Evolutionary conservation across 2,113 vertebrate species (phyloP), one percentile per base, ranked within the genome.

Genomic region (Rhynchomys soricoides): DNA sequence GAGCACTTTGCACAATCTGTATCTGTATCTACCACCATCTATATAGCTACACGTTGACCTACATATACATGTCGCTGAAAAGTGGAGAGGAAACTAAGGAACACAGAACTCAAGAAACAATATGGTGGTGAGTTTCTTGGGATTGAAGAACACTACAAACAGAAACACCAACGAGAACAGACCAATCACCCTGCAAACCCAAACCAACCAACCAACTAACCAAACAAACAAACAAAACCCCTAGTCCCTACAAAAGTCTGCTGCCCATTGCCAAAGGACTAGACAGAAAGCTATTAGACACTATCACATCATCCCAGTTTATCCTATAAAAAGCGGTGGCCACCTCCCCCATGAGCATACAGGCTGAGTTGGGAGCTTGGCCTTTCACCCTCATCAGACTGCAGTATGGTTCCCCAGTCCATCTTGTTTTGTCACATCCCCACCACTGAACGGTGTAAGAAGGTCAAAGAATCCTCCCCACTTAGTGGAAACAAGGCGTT

Each of bases 211-310:
- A 83, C 50, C 24, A 17, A 66, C 37, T 37, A 78, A 90, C 1
- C 62, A 87, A 79, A 43, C 2, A 52, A 94, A 34, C 91, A 89
- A 85, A 52, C 34, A 40, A 57, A 94, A 92, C 29, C 13, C 2
- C 70, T 4, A 92, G 29, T 34, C 26, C 15, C 78, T 82, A 77
- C 19, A 85, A 88, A 96, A 92, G 16, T 12, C 40, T 88, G 3
- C 4, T 90, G 17, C 90, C 50, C 94, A 45, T 55, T 93, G 13
- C 40, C 34, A 94, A 93, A 94, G 48, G 78, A 86, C 26, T 52
- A 91, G 89, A 86, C 21, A 89, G 34, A 92, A 86, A 95, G 82
- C 48, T 82, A 89, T 48, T 87, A 93, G 21, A 87, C 24, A 70
- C 57, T 45, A 74, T 43, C 52, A 86, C 34, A 50, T 34, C 40